Evolutionary conservation across 1,140 invertebrate genomes (phyloP).

Genomic region (Drosophila leontia): DNA sequence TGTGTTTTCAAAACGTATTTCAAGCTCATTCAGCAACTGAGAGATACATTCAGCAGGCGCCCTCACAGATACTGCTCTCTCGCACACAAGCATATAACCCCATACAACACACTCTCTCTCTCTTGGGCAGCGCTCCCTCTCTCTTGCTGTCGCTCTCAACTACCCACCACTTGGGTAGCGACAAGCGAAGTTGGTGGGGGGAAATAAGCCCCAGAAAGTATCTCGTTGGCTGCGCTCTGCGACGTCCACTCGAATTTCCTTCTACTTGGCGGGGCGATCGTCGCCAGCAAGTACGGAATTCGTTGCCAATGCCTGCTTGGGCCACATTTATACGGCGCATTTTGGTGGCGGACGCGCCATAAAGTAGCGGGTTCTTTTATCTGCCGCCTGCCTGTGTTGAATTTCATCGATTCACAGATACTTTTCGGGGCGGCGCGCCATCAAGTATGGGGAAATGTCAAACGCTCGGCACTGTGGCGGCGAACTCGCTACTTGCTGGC

Average conservation of each 20-base stretch:
- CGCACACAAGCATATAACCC: neutral
- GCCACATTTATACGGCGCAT: conserved; percentile 62
- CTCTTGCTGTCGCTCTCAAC: conserved; percentile 26
- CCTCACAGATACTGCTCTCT: conserved; percentile 37
- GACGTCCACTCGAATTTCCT: conserved; percentile 34
- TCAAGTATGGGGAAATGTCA: conserved; percentile 84
- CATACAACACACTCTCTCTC: conserved; percentile 16
- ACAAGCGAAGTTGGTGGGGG: conserved; percentile 60
- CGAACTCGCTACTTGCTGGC: conserved; percentile 76
- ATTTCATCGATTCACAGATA: conserved; percentile 58
- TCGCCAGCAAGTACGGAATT: conserved; percentile 62
- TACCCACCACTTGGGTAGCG: conserved; percentile 61
- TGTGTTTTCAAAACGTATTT: conserved; percentile 65
- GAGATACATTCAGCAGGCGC: conserved; percentile 45
- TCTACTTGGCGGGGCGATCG: conserved; percentile 63
- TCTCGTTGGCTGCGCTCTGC: conserved; percentile 15
- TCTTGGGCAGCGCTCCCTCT: conserved; percentile 8
- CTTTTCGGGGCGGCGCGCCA: conserved; percentile 80
- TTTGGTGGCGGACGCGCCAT: conserved; percentile 81
- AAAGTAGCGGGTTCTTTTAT: conserved; percentile 72
- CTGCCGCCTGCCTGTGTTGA: conserved; percentile 47
- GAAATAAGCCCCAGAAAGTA: conserved; percentile 67
- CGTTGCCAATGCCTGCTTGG: conserved; percentile 16
- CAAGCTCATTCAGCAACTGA: conserved; percentile 68
- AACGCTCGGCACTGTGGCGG: conserved; percentile 64